These are phyloP conservation scores for Aleiodes sp. DNA, from an alignment of 1,140 invertebrate genomes.

Conservation along the genomic window DNA sequence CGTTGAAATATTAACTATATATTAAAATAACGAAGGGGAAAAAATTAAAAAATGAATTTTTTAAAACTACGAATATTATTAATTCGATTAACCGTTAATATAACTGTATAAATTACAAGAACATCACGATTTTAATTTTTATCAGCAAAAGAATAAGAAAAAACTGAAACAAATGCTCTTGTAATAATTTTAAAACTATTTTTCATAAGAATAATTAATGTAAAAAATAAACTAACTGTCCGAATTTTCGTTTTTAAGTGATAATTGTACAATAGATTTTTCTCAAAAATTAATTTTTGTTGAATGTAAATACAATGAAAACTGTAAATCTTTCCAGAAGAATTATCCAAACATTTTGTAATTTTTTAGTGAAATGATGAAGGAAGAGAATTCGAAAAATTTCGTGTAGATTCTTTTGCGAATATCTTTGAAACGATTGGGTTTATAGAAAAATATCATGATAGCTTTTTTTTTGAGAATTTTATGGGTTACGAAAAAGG, in stretches of 20 bases:
- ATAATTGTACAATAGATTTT: conserved; percentile 3
- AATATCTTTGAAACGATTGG: no score
- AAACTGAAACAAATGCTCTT: background rate
- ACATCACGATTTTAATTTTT: conserved; percentile 24
- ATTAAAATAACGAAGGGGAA: background rate
- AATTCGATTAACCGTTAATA: background rate
- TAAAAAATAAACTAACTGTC: background rate
- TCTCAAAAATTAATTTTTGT: background rate
- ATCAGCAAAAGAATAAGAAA: no score
- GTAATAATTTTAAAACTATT: conserved; percentile 15
- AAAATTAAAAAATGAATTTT: background rate
- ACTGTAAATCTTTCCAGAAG: background rate
- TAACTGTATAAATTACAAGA: conserved; percentile 7
- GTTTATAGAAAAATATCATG: no score
- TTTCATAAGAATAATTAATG: conserved; percentile 12
- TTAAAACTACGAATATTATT: conserved; percentile 16
- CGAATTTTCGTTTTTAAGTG: background rate
- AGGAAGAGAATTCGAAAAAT: background rate
- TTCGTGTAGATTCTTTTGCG: no score
- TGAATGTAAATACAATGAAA: conserved; percentile 16
- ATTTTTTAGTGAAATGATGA: no score
- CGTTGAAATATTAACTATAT: conserved; percentile 13
- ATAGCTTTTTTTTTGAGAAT: no score
- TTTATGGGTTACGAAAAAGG: no score
- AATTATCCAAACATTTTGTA: no score